These are phyloP conservation scores for Cyprinodon variegatus DNA, from an alignment of 2,113 vertebrate genomes.

Conservation along the genomic window DNA sequence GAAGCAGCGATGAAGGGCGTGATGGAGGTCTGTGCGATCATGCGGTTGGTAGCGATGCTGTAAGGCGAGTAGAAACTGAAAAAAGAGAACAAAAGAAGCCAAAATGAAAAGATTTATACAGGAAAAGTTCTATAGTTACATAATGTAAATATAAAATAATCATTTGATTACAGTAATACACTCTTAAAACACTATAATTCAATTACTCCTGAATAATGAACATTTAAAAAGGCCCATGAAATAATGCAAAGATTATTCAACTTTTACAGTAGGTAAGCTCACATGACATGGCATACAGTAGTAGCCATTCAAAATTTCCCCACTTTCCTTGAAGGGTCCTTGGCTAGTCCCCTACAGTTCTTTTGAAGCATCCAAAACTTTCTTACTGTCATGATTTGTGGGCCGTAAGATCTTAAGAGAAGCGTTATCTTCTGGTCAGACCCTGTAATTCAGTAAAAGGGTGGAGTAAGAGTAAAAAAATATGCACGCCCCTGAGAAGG, in stretches of 20 bases:
- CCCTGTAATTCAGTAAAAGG: no score
- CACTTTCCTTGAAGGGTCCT: no score
- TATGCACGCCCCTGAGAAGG: no score
- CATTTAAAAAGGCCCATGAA: neutral
- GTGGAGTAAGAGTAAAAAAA: no score
- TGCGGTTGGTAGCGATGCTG: slow-evolving; percentile 98
- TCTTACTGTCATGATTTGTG: no score
- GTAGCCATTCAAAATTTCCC: no score
- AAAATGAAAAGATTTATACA: neutral
- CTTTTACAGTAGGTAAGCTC: neutral
- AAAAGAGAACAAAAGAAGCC: slow-evolving; percentile 46
- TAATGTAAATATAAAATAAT: neutral
- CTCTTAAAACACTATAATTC: neutral
- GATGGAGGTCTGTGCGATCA: slow-evolving; percentile 98
- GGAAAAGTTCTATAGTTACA: neutral
- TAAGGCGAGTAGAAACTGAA: slow-evolving; percentile 98
- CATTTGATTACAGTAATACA: neutral
- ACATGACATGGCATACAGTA: neutral
- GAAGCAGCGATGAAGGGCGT: slow-evolving; percentile 98
- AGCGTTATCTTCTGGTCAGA: no score
- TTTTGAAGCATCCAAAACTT: no score
- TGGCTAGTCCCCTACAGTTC: no score
- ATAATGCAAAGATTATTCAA: neutral
- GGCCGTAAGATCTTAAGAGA: no score
- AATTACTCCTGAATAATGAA: neutral